Evolutionary conservation across 2,797 vertebrate species (phyloP).

Genomic region (Loriculus beryllinus): DNA sequence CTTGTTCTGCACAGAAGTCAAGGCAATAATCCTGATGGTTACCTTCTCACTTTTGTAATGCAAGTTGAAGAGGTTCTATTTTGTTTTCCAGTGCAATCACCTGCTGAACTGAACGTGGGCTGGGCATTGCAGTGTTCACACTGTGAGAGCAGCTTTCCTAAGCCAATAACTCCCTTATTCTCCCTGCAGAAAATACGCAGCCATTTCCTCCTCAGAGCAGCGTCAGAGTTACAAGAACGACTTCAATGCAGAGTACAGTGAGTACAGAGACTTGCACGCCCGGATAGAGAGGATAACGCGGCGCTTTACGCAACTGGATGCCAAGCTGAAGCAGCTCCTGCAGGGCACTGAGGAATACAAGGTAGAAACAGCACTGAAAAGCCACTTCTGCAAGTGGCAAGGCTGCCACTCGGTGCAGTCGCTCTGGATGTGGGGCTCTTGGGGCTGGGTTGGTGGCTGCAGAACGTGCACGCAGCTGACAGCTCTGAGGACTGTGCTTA

Average conservation of each 20-base stretch:
- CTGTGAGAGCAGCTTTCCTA: neutral
- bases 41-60: neutral
- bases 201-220: constrained; percentile 90
- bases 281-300: constrained; percentile 94
- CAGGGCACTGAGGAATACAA: constrained; percentile 94
- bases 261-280: constrained; percentile 91
- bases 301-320: constrained; percentile 91
- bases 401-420: rapidly evolving
- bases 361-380: constrained; percentile 67
- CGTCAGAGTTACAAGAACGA: constrained; percentile 96
- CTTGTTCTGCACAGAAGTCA: neutral
- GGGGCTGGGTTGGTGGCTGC: neutral
- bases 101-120: neutral
- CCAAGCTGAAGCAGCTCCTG: constrained; percentile 90
- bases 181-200: constrained; percentile 85
- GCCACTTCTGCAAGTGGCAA: rapidly evolving
- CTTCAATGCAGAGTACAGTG: constrained; percentile 93
- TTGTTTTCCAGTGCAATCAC: neutral
- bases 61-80: neutral
- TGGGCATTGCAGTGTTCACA: rapidly evolving
- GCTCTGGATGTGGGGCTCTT: rapidly evolving
- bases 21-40: neutral
- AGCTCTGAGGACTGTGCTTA: neutral
- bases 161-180: neutral
- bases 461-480: neutral